Percentiles rank a stretch among this genome's conserved stretches.
Conservation (phyloP, 2,113 vertebrate genomes). For the Butastur rufipennis region DNA sequence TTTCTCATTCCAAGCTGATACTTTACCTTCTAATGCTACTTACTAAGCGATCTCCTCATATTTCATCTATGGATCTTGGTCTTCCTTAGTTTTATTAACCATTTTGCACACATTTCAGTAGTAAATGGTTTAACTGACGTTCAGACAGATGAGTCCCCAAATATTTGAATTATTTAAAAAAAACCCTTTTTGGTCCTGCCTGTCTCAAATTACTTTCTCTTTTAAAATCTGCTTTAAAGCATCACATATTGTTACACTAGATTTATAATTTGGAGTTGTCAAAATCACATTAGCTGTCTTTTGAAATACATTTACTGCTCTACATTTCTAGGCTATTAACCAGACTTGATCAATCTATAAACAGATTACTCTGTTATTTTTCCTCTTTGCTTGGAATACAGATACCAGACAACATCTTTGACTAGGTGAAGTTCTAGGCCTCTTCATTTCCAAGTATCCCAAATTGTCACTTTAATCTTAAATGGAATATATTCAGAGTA, state of each 20-base stretch:
- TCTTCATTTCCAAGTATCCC: background rate
- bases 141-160: background rate
- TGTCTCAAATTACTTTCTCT: background rate
- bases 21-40: background rate
- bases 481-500: background rate
- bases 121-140: background rate
- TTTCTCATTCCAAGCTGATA: background rate
- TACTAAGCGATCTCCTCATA: background rate
- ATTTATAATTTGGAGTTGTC: background rate
- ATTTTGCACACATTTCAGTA: background rate
- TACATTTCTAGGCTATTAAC: background rate
- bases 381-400: background rate
- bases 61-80: background rate
- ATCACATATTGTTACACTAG: background rate
- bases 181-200: fast-evolving
- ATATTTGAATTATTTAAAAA: background rate
- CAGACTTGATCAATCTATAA: background rate
- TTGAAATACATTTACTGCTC: background rate
- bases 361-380: background rate
- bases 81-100: background rate
- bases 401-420: background rate
- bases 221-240: background rate
- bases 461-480: background rate
- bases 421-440: background rate
- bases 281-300: background rate